A percentile compares a stretch with the other conserved stretches of the same genome.
phyloP scores from a whole-genome alignment of 1,140 invertebrate species.

The Melipona quadrifasciata region DNA sequence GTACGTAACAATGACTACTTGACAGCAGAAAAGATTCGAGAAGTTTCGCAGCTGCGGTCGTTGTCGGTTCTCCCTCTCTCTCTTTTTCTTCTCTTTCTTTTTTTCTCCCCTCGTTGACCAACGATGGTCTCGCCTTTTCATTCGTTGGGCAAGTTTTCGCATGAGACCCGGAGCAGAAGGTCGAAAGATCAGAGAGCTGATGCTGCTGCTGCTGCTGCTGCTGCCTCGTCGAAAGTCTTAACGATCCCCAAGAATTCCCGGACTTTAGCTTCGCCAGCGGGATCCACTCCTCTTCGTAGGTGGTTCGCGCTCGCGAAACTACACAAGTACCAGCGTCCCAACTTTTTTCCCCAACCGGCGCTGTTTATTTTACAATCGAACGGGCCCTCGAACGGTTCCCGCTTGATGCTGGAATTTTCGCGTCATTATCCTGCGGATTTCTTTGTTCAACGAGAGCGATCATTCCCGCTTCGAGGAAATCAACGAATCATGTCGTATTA shows the following conservation, averaged over 20 bases:
- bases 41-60: slow-evolving; percentile 55
- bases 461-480: too few relatives aligned
- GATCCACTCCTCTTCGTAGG: slow-evolving; percentile 26
- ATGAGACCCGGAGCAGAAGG: slow-evolving; percentile 34
- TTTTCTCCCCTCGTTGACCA: not conserved
- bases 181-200: slow-evolving; percentile 37
- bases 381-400: not conserved
- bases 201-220: slow-evolving; percentile 36
- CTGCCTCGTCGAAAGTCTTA: slow-evolving; percentile 63
- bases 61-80: not conserved
- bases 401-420: not conserved
- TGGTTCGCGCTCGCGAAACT: slow-evolving; percentile 46
- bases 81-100: too few relatives aligned
- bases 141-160: slow-evolving; percentile 44
- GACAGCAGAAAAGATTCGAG: slow-evolving; percentile 61
- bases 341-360: slow-evolving; percentile 22
- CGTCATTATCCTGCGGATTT: not conserved
- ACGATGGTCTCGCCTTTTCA: slow-evolving; percentile 35
- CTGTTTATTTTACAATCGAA: slow-evolving; percentile 34
- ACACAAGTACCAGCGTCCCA: slow-evolving; percentile 32
- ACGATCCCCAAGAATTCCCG: slow-evolving; percentile 56
- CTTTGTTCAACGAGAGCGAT: not conserved
- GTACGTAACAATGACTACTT: slow-evolving; percentile 62
- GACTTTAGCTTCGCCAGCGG: slow-evolving; percentile 42
- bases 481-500: not conserved